Percentiles rank a stretch among this genome's conserved stretches.
These are phyloP conservation scores for Volucella bombylans DNA, from an alignment of 2,888 invertebrate species.

Conservation along the genomic window DNA sequence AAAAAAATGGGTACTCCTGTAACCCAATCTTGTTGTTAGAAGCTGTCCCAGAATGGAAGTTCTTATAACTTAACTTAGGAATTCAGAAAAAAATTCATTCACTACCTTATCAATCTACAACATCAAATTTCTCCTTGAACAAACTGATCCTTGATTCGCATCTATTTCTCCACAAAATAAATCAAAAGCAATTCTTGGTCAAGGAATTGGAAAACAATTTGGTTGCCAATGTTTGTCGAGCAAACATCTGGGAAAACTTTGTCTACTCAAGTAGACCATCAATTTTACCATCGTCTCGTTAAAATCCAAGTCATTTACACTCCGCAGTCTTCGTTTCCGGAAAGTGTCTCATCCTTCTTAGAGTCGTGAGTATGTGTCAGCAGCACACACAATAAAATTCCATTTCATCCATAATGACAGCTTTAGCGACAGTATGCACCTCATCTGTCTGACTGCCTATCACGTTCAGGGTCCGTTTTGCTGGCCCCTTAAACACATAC, in stretches of 20 bases:
- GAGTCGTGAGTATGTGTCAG: constrained; percentile 6
- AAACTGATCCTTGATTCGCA: constrained; percentile 1
- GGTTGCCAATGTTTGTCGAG: constrained; percentile 67
- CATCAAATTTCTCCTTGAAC: background rate
- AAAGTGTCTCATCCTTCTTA: constrained; percentile 52
- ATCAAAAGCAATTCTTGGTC: constrained; percentile 34
- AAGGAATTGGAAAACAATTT: constrained; percentile 64
- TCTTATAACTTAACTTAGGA: no score
- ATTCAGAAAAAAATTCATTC: no score
- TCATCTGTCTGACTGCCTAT: constrained; percentile 62
- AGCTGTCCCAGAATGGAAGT: no score
- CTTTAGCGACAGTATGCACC: constrained; percentile 34
- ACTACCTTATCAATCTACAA: no score
- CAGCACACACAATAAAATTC: constrained; percentile 60
- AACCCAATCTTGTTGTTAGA: no score
- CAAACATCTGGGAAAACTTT: constrained; percentile 63
- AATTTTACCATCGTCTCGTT: constrained; percentile 36
- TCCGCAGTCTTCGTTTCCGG: constrained; percentile 1
- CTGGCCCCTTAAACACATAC: constrained; percentile 24
- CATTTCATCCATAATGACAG: constrained; percentile 61
- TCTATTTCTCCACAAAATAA: constrained; percentile 8
- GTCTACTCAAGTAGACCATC: constrained; percentile 53
- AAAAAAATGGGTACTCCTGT: no score
- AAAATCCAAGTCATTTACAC: constrained; percentile 66
- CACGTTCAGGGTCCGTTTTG: constrained; percentile 53